phyloP scores from a whole-genome alignment of 2,113 vertebrate genomes.

The Campylomormyrus numenius region DNA sequence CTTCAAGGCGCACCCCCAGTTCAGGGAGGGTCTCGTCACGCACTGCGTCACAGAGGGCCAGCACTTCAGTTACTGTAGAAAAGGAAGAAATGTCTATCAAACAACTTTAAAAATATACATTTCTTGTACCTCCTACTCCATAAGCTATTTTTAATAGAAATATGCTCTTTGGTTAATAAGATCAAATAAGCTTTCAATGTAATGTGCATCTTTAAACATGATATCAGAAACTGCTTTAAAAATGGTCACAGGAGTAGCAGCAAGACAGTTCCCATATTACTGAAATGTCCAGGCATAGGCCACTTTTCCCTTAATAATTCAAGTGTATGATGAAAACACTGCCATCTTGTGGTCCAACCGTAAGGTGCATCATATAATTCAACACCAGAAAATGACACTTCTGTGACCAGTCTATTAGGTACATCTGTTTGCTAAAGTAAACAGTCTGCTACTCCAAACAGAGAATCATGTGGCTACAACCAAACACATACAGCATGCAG shows the following conservation, averaged over 20 bases:
- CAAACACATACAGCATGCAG: neutral
- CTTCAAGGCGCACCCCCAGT: slow-evolving; percentile 87
- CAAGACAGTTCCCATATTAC: neutral
- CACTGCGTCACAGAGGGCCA: slow-evolving; percentile 77
- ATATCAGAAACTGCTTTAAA: neutral
- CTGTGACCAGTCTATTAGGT: neutral
- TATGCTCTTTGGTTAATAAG: neutral
- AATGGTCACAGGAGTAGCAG: neutral
- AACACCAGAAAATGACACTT: neutral
- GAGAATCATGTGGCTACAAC: neutral
- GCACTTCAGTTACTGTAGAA: slow-evolving; percentile 69
- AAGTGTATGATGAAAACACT: neutral
- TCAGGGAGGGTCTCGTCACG: slow-evolving; percentile 83
- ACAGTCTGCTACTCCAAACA: neutral
- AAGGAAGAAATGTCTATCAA: neutral
- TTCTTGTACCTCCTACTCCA: neutral
- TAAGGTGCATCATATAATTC: neutral
- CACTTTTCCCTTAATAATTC: neutral
- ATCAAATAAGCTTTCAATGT: neutral
- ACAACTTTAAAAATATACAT: neutral
- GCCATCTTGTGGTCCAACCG: neutral
- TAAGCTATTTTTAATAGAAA: neutral
- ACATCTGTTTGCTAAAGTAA: neutral
- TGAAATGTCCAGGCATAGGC: neutral
- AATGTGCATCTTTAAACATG: neutral